A percentile compares a stretch with the other conserved stretches of the same genome.
Conservation (phyloP, 2,888 invertebrate genomes). For the Hybos culiciformis region DNA sequence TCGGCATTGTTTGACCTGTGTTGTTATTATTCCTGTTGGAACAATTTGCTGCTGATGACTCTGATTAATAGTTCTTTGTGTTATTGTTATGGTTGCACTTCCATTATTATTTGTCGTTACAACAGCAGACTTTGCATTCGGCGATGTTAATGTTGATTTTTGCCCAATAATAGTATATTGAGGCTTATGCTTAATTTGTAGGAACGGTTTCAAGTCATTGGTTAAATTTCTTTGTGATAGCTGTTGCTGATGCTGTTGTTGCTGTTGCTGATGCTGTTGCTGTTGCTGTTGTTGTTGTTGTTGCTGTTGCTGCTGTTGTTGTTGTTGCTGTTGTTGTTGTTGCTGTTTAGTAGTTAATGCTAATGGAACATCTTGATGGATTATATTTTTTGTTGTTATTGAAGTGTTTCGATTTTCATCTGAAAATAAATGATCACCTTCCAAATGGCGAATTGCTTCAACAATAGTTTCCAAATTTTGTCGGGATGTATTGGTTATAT, state of each 20-base stretch:
- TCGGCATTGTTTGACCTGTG: conserved; percentile 51
- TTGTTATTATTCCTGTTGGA: conserved; percentile 22
- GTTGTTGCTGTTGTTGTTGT: conserved; percentile 9
- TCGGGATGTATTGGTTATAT: conserved; percentile 54
- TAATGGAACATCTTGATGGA: conserved; percentile 30
- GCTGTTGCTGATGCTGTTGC: conserved; percentile 7
- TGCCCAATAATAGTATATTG: conserved; percentile 10
- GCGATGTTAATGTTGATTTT: conserved; percentile 15
- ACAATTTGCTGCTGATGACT: no score
- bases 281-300: conserved; percentile 38
- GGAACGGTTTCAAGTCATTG: conserved; percentile 47
- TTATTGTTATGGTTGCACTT: not conserved
- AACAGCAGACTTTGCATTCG: conserved; percentile 13
- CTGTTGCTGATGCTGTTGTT: conserved; percentile 17
- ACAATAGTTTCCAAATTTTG: conserved; percentile 97
- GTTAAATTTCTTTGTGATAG: conserved; percentile 38
- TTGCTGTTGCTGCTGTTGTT: conserved; percentile 36
- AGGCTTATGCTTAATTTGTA: conserved; percentile 30
- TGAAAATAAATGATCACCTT: conserved; percentile 87
- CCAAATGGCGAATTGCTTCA: conserved; percentile 94
- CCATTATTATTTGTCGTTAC: not conserved
- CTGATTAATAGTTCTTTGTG: conserved; percentile 22
- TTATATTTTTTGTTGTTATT: conserved; percentile 25
- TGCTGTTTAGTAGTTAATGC: conserved; percentile 24
- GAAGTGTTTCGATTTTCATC: no score